phyloP scores from a whole-genome alignment of 2,888 invertebrate genomes.

The Pachymerium ferrugineum region DNA sequence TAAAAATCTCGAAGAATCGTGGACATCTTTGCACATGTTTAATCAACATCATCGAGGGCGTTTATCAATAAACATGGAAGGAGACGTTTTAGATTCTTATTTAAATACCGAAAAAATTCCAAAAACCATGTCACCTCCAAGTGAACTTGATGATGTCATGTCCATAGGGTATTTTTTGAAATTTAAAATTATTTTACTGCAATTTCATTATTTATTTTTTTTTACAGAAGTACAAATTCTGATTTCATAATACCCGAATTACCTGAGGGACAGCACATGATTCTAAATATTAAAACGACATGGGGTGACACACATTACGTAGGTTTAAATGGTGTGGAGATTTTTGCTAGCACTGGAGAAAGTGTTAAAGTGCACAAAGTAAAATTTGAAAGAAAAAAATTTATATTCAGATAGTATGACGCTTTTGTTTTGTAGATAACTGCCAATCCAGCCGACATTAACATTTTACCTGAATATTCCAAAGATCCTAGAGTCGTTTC shows the following conservation, averaged over 20 bases:
- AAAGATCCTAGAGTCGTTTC: conserved; percentile 59
- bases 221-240: conserved; percentile 29
- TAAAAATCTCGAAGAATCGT: conserved; percentile 32
- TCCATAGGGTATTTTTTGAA: not conserved
- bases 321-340: conserved; percentile 70
- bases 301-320: conserved; percentile 77
- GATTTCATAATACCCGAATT: conserved; percentile 68
- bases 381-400: not conserved
- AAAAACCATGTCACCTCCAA: not conserved
- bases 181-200: not conserved
- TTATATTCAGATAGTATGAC: not conserved
- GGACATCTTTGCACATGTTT: conserved; percentile 33
- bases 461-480: conserved; percentile 62
- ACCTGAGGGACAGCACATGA: conserved; percentile 62
- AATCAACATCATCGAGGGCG: conserved; percentile 32
- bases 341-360: conserved; percentile 62
- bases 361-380: conserved; percentile 59
- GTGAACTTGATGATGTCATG: not conserved
- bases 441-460: conserved; percentile 56
- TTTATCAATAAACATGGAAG: conserved; percentile 30
- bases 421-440: conserved; percentile 48
- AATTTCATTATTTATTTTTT: not conserved
- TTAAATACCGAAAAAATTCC: not conserved
- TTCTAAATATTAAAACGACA: conserved; percentile 63
- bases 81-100: conserved; percentile 27